A percentile compares a stretch with the other conserved stretches of the same genome.
Conservation (phyloP, 2,113 vertebrate genomes). For the Microcebus ravelobensis region DNA sequence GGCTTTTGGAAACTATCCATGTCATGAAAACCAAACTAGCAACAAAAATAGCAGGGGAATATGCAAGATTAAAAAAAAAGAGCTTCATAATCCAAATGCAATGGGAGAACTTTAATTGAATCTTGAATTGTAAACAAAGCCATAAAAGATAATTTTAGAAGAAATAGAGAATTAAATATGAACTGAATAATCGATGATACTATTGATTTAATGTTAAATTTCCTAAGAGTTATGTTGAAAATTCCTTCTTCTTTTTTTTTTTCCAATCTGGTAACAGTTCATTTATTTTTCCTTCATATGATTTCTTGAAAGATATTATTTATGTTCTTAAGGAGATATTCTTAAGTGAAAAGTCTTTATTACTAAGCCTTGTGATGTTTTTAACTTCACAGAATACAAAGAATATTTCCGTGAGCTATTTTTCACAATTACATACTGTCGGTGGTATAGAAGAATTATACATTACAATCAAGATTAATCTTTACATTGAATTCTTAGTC, state of each 20-base stretch:
- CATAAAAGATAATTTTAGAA: background rate
- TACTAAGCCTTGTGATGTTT: background rate
- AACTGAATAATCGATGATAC: background rate
- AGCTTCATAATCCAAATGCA: background rate
- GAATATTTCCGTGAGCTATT: constrained; percentile 45
- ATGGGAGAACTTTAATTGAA: background rate
- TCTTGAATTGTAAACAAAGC: background rate
- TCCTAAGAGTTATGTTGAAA: background rate
- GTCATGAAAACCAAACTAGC: background rate
- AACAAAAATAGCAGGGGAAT: background rate
- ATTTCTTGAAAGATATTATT: background rate
- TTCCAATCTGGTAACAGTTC: background rate
- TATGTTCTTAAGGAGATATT: constrained; percentile 45
- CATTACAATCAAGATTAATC: constrained; percentile 53
- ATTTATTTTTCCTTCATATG: background rate
- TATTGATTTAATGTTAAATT: background rate
- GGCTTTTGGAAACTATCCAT: background rate
- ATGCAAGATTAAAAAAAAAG: background rate
- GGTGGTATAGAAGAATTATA: constrained; percentile 46
- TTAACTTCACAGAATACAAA: background rate
- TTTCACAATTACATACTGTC: constrained; percentile 31
- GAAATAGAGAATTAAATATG: background rate
- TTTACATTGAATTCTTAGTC: constrained; percentile 55
- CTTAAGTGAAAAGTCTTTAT: constrained; percentile 49
- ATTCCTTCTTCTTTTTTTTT: no score